Evolutionary conservation across 2,113 vertebrate genomes (phyloP).

Genomic region (Synodontis membranacea): DNA sequence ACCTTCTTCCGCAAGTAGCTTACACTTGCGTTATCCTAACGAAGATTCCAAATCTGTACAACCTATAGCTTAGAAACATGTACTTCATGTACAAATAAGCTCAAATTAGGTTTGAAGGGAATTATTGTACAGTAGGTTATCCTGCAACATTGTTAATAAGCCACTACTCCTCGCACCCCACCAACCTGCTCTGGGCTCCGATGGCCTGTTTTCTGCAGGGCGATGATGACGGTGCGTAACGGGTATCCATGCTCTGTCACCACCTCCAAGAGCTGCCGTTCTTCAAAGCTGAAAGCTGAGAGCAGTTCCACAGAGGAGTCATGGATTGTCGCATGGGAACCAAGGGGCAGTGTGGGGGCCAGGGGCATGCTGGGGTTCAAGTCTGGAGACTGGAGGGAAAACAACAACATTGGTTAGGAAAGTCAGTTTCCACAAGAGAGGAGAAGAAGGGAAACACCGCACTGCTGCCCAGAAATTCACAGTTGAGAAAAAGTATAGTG

Average conservation of each 20-base stretch:
- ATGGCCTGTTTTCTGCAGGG: conserved; percentile 85
- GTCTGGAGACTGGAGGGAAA: conserved; percentile 70
- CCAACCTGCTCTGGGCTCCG: conserved; percentile 85
- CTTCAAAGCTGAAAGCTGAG: conserved; percentile 84
- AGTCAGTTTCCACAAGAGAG: conserved; percentile 32
- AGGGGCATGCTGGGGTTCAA: conserved; percentile 67
- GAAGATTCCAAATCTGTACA: not conserved
- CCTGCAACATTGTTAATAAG: not conserved
- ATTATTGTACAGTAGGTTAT: not conserved
- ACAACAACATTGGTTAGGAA: conserved; percentile 36
- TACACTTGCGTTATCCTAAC: not conserved
- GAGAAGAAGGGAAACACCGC: conserved; percentile 24
- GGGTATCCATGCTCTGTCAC: conserved; percentile 85
- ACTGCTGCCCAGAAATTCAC: conserved; percentile 13
- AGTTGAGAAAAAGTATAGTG: not conserved
- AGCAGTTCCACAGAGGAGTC: conserved; percentile 82
- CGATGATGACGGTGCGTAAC: conserved; percentile 80
- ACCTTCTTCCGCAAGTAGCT: not conserved
- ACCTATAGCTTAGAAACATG: not conserved
- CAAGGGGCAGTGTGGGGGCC: conserved; percentile 57
- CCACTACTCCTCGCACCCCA: not conserved
- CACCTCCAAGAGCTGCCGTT: conserved; percentile 81
- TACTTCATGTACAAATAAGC: not conserved
- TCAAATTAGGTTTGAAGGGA: not conserved
- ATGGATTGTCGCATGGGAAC: conserved; percentile 51